Evolutionary conservation across 2,888 invertebrate genomes (phyloP).

Genomic region (Sphaerophoria rueppellii): DNA sequence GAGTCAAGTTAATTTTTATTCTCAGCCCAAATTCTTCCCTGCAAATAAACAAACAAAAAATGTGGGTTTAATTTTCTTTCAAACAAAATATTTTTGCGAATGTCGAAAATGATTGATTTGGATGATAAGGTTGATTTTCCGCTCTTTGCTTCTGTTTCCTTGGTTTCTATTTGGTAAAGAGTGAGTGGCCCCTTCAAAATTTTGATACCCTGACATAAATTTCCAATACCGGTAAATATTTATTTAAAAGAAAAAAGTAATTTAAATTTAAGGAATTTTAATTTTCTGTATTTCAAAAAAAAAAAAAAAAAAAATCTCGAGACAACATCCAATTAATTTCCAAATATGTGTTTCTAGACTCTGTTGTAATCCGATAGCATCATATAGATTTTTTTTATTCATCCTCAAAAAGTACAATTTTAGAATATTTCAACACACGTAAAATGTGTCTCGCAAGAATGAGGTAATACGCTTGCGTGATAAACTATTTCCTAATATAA

Average conservation of each 20-base stretch:
- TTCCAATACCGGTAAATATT: no score
- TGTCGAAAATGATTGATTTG: neutral
- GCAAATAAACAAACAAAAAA: conserved; percentile 72
- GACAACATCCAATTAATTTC: conserved; percentile 42
- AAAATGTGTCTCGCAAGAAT: conserved; percentile 51
- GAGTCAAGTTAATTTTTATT: conserved; percentile 74
- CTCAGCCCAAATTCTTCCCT: conserved; percentile 83
- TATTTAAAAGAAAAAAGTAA: no score
- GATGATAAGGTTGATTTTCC: no score
- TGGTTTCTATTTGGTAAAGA: neutral
- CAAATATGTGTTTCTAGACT: conserved; percentile 59
- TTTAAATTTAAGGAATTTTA: no score
- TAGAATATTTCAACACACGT: conserved; percentile 72
- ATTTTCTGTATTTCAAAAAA: no score
- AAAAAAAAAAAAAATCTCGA: conserved; percentile 8
- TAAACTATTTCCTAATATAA: neutral
- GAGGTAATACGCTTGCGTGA: conserved; percentile 70
- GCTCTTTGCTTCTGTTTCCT: neutral
- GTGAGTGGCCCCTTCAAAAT: no score
- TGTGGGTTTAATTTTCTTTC: neutral
- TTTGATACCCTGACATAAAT: no score
- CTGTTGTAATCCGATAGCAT: conserved; percentile 66
- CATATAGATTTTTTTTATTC: neutral
- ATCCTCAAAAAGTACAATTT: conserved; percentile 59
- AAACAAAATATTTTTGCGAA: neutral